Evolutionary conservation across 2,797 vertebrate genomes (phyloP).

Genomic region (Oophaga sylvatica): DNA sequence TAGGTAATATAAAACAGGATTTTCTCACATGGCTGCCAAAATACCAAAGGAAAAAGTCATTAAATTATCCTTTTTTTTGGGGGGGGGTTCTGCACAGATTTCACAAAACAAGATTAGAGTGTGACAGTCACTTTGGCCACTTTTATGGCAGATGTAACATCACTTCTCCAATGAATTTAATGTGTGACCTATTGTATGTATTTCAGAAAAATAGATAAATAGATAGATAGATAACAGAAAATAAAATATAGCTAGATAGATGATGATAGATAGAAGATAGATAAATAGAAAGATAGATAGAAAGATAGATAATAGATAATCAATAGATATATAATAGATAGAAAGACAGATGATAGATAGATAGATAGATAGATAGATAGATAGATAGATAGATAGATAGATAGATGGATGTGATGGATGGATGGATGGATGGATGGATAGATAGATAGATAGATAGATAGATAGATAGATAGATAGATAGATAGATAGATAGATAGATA

Average conservation of each 20-base stretch:
- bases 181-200: no score
- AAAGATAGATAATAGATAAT: no score
- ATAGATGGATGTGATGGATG: not conserved
- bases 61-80: not conserved
- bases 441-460: not conserved
- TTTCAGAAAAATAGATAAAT: no score
- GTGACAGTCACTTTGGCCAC: no score
- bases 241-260: no score
- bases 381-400: not conserved
- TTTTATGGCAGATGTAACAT: not conserved
- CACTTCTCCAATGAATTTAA: not conserved
- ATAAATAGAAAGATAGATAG: no score
- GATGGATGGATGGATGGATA: no score
- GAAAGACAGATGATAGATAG: no score
- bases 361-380: no score
- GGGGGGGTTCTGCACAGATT: not conserved
- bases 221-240: no score
- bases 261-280: no score
- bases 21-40: not conserved
- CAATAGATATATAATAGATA: no score
- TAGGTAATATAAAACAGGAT: constrained; percentile 65
- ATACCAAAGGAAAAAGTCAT: not conserved
- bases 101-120: not conserved
- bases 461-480: not conserved
- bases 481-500: not conserved